Conservation (phyloP, 2,113 vertebrate species). For the Falco punctatus region DNA sequence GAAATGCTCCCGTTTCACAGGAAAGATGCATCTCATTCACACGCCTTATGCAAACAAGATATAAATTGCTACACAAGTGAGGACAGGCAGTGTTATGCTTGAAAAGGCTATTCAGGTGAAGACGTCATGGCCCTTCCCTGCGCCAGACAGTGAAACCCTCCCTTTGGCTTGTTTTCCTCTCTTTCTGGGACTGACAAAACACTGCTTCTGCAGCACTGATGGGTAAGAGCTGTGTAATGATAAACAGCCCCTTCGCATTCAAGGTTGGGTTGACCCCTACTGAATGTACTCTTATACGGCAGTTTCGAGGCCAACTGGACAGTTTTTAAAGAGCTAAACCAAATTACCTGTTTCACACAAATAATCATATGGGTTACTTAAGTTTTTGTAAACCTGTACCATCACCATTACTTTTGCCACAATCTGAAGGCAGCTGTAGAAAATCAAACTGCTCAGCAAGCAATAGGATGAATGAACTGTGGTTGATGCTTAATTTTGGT, state of each 20-base stretch:
- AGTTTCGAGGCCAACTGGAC: background rate
- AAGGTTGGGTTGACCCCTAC: constrained; percentile 3
- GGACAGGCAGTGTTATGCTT: background rate
- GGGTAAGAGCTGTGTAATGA: background rate
- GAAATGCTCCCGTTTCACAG: constrained; percentile 33
- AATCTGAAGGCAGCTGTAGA: background rate
- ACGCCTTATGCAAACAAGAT: constrained; percentile 47
- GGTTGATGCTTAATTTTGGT: background rate
- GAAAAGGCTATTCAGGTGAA: constrained; percentile 25
- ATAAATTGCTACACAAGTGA: constrained; percentile 51
- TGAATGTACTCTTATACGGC: background rate
- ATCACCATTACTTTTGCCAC: background rate
- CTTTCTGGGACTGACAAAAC: background rate
- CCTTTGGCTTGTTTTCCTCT: background rate
- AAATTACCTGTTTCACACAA: rapidly evolving
- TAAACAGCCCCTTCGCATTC: background rate
- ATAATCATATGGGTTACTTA: background rate
- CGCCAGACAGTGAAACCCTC: background rate
- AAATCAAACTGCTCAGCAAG: background rate
- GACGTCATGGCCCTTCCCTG: constrained; percentile 2
- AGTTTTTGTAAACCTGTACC: background rate
- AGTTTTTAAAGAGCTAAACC: background rate
- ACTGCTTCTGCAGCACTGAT: background rate
- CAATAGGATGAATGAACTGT: background rate
- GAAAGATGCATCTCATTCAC: constrained; percentile 25